Evolutionary conservation across 30 jellyfish, hydroid and myxozoan genomes (phyloP), one percentile per base, ranked within the genome.

Genomic region (Sanderia malayensis): DNA sequence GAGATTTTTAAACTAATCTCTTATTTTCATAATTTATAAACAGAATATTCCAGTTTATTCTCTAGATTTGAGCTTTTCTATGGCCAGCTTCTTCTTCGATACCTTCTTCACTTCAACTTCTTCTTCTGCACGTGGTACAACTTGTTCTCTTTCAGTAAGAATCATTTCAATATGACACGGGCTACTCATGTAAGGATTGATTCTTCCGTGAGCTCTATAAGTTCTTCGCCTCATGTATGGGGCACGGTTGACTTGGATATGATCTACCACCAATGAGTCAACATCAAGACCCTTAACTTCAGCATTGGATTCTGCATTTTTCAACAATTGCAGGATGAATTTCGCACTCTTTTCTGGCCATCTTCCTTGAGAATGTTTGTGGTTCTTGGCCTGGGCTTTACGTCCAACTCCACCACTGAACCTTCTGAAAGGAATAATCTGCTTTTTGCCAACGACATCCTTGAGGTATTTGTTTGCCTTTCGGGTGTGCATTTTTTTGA

Each of bases 161-260:
- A 94, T 74, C 96, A 94, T 79, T 80, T 94, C 99, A 77, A 94
- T 88, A 80, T 94, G 99, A 77, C 98, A 94, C 0, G 99, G 99
- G 41, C 97, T 86, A 77, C 99, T 90, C 99, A 88, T 87, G 95
- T 94, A 94, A 3, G 97, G 99, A 45, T 87, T 94, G 31, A 94
- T 87, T 46, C 99, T 95, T 41, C 99, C 99, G 66, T 94, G 99
- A 47, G 99, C 99, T 71, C 99, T 95, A 89, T 94, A 94, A 19
- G 99, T 94, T 59, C 99, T 67, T 67, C 99, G 61, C 70, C 99
- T 87, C 97, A 94, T 94, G 88, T 84, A 84, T 7, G 99, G 99
- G 1, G 99, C 99, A 9, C 96, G 74, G 89, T 94, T 94, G 21
- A 94, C 99, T 94, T 94, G 99, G 61, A 94, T 87, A 46, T 94